phyloP scores from a whole-genome alignment of 2,888 invertebrate genomes.

The Orthosia gothica region DNA sequence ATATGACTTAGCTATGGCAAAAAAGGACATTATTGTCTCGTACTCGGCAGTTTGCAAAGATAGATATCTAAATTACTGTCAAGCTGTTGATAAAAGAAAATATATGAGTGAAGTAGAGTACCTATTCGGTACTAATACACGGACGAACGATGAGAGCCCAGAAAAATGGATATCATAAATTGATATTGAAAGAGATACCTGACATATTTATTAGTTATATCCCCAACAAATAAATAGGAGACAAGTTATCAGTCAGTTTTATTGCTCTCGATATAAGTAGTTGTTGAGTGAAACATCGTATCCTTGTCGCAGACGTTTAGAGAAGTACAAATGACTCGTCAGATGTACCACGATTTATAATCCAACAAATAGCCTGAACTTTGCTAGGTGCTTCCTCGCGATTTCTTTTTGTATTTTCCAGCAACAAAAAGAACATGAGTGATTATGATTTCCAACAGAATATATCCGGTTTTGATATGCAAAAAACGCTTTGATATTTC shows the following conservation, averaged over 20 bases:
- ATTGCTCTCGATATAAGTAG: constrained; percentile 57
- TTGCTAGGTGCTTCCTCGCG: constrained; percentile 17
- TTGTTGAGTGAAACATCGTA: constrained; percentile 58
- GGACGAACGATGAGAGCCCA: constrained; percentile 35
- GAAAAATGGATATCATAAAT: constrained; percentile 60
- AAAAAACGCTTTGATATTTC: constrained; percentile 15
- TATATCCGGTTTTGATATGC: neutral
- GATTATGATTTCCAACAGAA: constrained; percentile 8
- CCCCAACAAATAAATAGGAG: constrained; percentile 55
- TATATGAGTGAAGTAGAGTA: neutral
- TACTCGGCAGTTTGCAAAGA: constrained; percentile 8
- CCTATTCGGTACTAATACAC: constrained; percentile 32
- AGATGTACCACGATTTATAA: constrained; percentile 52
- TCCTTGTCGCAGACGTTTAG: constrained; percentile 47
- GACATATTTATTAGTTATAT: constrained; percentile 49
- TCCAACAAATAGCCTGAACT: constrained; percentile 44
- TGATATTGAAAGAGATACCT: constrained; percentile 65
- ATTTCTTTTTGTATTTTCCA: constrained; percentile 15
- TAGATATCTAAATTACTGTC: neutral
- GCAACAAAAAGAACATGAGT: constrained; percentile 3
- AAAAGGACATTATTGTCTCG: constrained; percentile 5
- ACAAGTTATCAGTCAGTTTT: constrained; percentile 61
- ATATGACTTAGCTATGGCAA: constrained; percentile 3
- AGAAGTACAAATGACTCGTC: constrained; percentile 55
- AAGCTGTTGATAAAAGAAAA: constrained; percentile 13